Conservation (phyloP, 1,140 invertebrate genomes). For the Drosophila seguyi region DNA sequence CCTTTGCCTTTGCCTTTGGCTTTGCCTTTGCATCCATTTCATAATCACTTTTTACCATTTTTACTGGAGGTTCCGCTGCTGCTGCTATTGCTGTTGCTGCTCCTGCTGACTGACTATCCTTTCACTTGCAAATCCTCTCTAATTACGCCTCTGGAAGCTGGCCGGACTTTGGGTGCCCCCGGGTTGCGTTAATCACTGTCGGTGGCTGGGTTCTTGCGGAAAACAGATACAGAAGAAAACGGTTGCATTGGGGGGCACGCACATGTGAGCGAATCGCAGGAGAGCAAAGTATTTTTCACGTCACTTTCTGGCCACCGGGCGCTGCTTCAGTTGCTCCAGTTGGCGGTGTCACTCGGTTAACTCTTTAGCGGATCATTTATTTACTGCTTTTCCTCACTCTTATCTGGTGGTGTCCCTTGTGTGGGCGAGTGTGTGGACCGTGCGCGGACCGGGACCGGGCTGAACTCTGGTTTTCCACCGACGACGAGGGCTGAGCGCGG, state of each 20-base stretch:
- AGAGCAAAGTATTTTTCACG: constrained; percentile 23
- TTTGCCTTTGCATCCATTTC: constrained; percentile 47
- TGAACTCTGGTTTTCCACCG: constrained; percentile 48
- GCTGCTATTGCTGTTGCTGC: constrained; percentile 7
- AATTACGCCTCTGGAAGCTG: constrained; percentile 16
- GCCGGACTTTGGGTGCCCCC: constrained; percentile 10
- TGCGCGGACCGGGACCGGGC: constrained; percentile 50
- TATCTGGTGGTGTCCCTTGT: constrained; percentile 40
- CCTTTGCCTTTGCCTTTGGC: too few species aligned
- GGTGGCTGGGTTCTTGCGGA: constrained; percentile 59
- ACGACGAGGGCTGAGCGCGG: constrained; percentile 64
- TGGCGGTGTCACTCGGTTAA: constrained; percentile 4
- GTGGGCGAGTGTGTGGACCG: constrained; percentile 18
- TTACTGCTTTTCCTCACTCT: constrained; percentile 17
- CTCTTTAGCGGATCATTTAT: constrained; percentile 29
- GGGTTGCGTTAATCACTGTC: constrained; percentile 42
- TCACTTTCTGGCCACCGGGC: constrained; percentile 23
- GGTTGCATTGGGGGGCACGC: constrained; percentile 74
- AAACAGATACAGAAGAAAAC: constrained; percentile 83
- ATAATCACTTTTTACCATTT: constrained; percentile 78
- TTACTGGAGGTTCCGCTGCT: constrained; percentile 19
- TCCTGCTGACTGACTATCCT: constrained; percentile 11
- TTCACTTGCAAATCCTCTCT: constrained; percentile 15
- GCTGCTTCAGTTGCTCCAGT: constrained; percentile 32
- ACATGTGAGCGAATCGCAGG: constrained; percentile 52